Conservation (phyloP, 2,888 invertebrate genomes). For the Lissocephala sabroskyi region DNA sequence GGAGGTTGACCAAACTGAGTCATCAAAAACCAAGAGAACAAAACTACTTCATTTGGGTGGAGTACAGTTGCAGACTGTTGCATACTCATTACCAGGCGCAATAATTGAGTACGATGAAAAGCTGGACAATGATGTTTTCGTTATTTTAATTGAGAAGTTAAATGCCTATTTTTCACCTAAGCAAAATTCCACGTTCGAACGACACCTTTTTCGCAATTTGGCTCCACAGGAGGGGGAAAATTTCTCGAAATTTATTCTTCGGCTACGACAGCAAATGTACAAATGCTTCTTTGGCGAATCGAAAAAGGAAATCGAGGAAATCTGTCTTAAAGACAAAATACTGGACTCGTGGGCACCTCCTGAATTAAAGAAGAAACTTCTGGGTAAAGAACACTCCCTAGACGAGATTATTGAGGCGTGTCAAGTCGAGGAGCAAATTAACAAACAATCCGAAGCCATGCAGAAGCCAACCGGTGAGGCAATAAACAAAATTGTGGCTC, state of each 20-base stretch:
- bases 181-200: conserved; percentile 17
- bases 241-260: too few relatives aligned
- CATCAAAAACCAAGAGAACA: conserved; percentile 2
- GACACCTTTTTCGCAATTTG: conserved; percentile 13
- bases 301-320: conserved; percentile 13
- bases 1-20: background rate
- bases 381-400: conserved; percentile 14
- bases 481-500: conserved; percentile 2
- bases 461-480: conserved; percentile 6
- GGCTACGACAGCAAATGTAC: conserved; percentile 25
- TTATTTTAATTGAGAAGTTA: conserved; percentile 5
- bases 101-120: background rate
- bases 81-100: conserved; percentile 6
- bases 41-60: conserved; percentile 11
- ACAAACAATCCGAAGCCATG: conserved; percentile 14
- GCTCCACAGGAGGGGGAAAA: conserved; percentile 33
- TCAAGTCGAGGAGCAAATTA: conserved; percentile 16
- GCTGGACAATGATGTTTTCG: conserved; percentile 9
- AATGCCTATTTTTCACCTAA: conserved; percentile 18
- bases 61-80: conserved; percentile 6
- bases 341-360: conserved; percentile 13
- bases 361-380: conserved; percentile 13
- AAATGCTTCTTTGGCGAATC: conserved; percentile 14
- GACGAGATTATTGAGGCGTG: conserved; percentile 15
- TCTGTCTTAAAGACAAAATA: conserved; percentile 18